A percentile compares a stretch with the other conserved stretches of the same genome.
Evolutionary conservation across 1,140 invertebrate genomes (phyloP).

Genomic region (Hypothenemus hampei): DNA sequence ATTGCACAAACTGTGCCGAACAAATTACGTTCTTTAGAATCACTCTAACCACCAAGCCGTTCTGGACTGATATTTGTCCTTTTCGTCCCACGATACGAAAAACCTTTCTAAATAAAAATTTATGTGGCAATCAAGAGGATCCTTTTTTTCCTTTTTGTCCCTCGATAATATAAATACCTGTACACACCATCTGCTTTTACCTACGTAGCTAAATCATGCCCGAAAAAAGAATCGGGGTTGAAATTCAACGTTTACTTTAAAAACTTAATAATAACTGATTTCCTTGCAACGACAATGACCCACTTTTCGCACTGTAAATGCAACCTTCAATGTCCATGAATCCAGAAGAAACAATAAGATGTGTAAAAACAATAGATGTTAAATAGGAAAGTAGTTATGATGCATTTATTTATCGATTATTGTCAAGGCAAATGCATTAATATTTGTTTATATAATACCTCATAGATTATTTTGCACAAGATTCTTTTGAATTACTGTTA

Average conservation of each 20-base stretch:
- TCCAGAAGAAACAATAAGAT: conserved; percentile 4
- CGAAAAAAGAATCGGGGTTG: background rate
- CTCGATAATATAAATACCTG: conserved; percentile 15
- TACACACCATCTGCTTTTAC: conserved; percentile 20
- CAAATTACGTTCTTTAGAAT: too few species aligned
- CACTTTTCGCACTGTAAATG: conserved; percentile 7
- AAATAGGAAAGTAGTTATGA: conserved; percentile 9
- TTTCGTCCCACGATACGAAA: conserved; percentile 1
- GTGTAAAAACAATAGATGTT: conserved; percentile 7
- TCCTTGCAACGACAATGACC: conserved; percentile 14
- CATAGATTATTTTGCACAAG: too few species aligned
- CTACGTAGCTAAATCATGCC: conserved; percentile 2
- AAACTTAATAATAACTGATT: conserved; percentile 11
- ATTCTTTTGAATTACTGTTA: too few species aligned
- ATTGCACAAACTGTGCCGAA: too few species aligned
- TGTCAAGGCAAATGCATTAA: background rate
- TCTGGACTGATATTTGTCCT: conserved; percentile 2
- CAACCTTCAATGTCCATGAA: conserved; percentile 11
- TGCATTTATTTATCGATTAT: too few species aligned
- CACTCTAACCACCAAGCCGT: too few species aligned
- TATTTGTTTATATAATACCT: too few species aligned
- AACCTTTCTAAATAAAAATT: conserved; percentile 22
- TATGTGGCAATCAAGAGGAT: conserved; percentile 14
- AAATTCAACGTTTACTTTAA: background rate
- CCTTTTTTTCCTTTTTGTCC: conserved; percentile 15